These are phyloP conservation scores for Eucidaris tribuloides DNA, from an alignment of 35 echinoderm and acorn worm genomes.

Conservation along the genomic window DNA sequence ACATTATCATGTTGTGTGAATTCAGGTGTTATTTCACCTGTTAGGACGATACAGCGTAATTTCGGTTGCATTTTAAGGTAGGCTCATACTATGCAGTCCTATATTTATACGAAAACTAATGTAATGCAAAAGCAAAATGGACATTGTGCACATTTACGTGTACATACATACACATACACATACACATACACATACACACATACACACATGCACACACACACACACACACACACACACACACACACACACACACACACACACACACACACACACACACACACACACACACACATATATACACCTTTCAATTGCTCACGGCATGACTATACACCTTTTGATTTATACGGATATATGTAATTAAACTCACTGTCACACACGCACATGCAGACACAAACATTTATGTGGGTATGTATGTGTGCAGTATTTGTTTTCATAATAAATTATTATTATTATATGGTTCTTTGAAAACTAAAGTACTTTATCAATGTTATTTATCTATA, in stretches of 20 bases:
- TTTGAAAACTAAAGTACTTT: not conserved
- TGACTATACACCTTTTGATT: not conserved
- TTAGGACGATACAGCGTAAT: too few species aligned
- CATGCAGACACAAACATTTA: not conserved
- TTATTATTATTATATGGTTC: not conserved
- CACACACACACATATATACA: not conserved
- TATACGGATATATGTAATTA: not conserved
- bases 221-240: slow-evolving; percentile 5
- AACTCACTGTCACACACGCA: not conserved
- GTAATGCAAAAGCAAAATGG: not conserved
- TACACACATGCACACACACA: slow-evolving; percentile 7
- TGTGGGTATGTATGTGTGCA: not conserved
- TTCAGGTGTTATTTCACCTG: too few species aligned
- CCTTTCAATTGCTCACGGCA: not conserved
- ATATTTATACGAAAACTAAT: not conserved
- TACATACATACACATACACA: slow-evolving; percentile 5
- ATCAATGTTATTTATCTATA: not conserved
- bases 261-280: not conserved
- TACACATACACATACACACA: slow-evolving; percentile 13
- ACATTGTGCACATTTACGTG: slow-evolving; percentile 10
- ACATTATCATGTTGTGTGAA: too few species aligned
- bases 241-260: not conserved
- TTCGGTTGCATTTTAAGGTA: too few species aligned
- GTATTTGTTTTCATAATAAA: not conserved
- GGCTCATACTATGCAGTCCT: too few species aligned